phyloP scores from a whole-genome alignment of 2,113 vertebrate genomes.

The Tragelaphus imberbis region DNA sequence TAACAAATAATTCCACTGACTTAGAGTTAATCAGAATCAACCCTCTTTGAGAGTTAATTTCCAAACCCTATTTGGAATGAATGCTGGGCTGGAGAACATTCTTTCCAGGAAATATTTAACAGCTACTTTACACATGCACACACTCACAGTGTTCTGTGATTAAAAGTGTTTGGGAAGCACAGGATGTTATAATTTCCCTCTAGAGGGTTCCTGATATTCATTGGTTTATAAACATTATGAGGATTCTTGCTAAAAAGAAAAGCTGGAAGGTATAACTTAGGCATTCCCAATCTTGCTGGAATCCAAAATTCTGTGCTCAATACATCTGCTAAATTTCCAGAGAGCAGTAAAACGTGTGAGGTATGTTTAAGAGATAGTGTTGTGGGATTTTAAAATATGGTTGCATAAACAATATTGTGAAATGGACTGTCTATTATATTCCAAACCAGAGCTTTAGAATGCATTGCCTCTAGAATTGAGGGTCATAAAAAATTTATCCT shows the following conservation, averaged over 20 bases:
- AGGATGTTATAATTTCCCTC: not conserved
- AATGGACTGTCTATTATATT: not conserved
- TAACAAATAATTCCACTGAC: not conserved
- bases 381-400: not conserved
- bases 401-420: not conserved
- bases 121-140: not conserved
- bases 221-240: not conserved
- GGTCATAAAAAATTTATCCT: not conserved
- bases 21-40: not conserved
- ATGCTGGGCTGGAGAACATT: not conserved
- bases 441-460: not conserved
- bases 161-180: not conserved
- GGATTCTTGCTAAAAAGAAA: not conserved
- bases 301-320: not conserved
- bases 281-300: not conserved
- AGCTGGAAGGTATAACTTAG: not conserved
- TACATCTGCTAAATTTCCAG: not conserved
- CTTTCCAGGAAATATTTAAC: slow-evolving; percentile 34
- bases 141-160: not conserved
- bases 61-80: not conserved
- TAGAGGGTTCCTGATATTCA: not conserved
- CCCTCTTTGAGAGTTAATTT: not conserved
- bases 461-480: not conserved
- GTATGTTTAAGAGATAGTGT: not conserved
- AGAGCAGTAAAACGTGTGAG: not conserved